Percentiles rank a stretch among this genome's conserved stretches.
These are phyloP conservation scores for Cremastobaeus sp. DNA, from an alignment of 2,888 invertebrate genomes.

Conservation along the genomic window DNA sequence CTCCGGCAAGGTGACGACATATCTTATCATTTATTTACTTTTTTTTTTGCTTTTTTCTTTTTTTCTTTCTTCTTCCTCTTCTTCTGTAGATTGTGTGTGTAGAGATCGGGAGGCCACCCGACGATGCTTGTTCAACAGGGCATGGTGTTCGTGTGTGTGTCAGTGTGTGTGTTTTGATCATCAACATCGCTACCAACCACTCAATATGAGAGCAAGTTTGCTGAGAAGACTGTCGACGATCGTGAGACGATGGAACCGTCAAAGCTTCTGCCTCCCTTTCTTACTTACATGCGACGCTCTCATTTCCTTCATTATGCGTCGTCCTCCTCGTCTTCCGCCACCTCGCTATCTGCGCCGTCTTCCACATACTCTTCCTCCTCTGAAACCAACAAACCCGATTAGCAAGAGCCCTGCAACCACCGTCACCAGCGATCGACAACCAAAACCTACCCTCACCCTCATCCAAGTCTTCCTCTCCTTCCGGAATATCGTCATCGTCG, in stretches of 20 bases:
- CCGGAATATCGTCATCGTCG: slow-evolving; percentile 84
- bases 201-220: slow-evolving; percentile 78
- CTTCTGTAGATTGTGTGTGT: slow-evolving; percentile 61
- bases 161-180: slow-evolving; percentile 61
- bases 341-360: slow-evolving; percentile 71
- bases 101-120: slow-evolving; percentile 72
- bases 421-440: neutral
- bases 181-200: slow-evolving; percentile 76
- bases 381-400: slow-evolving; percentile 60
- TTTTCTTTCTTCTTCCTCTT: slow-evolving; percentile 22
- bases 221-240: slow-evolving; percentile 73
- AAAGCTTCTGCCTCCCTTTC: slow-evolving; percentile 71
- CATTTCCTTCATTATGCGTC: slow-evolving; percentile 77
- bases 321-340: slow-evolving; percentile 75
- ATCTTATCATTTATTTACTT: slow-evolving; percentile 53
- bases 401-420: too few relatives aligned
- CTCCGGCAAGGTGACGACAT: slow-evolving; percentile 73
- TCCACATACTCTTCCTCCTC: slow-evolving; percentile 76
- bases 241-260: slow-evolving; percentile 71
- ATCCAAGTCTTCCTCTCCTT: slow-evolving; percentile 79
- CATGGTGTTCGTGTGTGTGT: slow-evolving; percentile 38
- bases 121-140: slow-evolving; percentile 67
- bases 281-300: slow-evolving; percentile 70
- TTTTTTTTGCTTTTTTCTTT: slow-evolving; percentile 32
- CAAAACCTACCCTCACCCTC: slow-evolving; percentile 69